Evolutionary conservation across 2,888 invertebrate species (phyloP).

Genomic region (Lumbricus terrestris): DNA sequence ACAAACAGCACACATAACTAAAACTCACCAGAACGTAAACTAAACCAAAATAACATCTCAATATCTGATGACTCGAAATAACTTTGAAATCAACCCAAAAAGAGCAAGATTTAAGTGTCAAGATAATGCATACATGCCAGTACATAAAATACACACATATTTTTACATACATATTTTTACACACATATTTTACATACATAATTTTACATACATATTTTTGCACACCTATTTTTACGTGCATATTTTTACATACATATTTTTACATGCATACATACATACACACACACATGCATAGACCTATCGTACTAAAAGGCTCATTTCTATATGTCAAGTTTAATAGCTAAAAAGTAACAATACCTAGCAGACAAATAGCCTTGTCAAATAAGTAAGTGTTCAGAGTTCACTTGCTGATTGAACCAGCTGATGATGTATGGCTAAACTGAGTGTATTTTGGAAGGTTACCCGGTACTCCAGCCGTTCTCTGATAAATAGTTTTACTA

Average conservation of each 20-base stretch:
- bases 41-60: too few relatives aligned
- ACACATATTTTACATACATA: too few relatives aligned
- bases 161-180: too few relatives aligned
- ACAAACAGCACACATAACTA: neutral
- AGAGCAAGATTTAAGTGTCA: neutral
- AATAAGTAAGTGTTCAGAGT: too few relatives aligned
- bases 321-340: too few relatives aligned
- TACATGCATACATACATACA: neutral
- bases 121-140: neutral
- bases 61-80: too few relatives aligned
- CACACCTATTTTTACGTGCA: too few relatives aligned
- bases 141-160: too few relatives aligned
- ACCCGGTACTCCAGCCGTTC: neutral
- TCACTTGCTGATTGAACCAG: neutral
- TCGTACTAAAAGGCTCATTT: too few relatives aligned
- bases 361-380: neutral
- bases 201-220: too few relatives aligned
- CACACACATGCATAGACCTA: too few relatives aligned
- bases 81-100: neutral
- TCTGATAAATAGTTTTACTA: neutral
- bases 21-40: too few relatives aligned
- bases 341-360: neutral
- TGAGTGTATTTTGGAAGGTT: neutral
- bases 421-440: neutral
- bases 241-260: neutral